Base-by-base conservation (phyloP, 1,140 invertebrate species). In the Papilio polyxenes region DNA sequence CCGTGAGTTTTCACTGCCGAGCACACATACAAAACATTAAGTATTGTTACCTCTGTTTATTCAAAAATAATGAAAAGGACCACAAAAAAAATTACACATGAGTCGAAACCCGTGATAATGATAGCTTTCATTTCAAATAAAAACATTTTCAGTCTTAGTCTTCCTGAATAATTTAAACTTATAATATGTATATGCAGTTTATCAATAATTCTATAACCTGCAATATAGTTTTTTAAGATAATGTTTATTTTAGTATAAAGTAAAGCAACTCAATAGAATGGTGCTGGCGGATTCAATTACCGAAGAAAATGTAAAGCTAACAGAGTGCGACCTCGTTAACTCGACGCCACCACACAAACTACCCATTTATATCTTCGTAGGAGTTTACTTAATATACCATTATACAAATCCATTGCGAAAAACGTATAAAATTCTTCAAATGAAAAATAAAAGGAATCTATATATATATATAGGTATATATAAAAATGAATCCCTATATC, bases 261-360 rank as follows among this genome's bases (percentile, higher is more conserved):
- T 75, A 48, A 49, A 75, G 48, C 44, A 8, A 79, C 77, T 59
- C 77, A 79, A 79, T 62, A 79, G 51, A 79, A 79, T 62, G 77
- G 56, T 62, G 40, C 23, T 79, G 13, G 53, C 31, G 9, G 77
- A 79, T 79, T 62, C 77, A 79, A 79, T 79, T 79, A 79, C 77
- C 56, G 77, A 62, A 79, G 77, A 79, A 79, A 79, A 79, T 79
- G 77, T 79, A 79, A 79, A 79, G 77, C 77, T 79, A 79, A 79
- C 77, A 79, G 56, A 79, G 56, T 79, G 56, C 56, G 77, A 23
- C 53, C 77, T 79, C 77, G 77, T 79, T 79, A 79, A 65, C 53
- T 79, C 23, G 2, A 40, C 20, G 77, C 23, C 31, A 40, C 53
- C 77, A 79, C 56, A 56, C 77, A 79, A 79, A 79, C 77, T 65